Percentiles rank a stretch among this genome's conserved stretches.
These are phyloP conservation scores for Drosophila seguyi DNA, from an alignment of 1,140 invertebrate species.

Conservation along the genomic window DNA sequence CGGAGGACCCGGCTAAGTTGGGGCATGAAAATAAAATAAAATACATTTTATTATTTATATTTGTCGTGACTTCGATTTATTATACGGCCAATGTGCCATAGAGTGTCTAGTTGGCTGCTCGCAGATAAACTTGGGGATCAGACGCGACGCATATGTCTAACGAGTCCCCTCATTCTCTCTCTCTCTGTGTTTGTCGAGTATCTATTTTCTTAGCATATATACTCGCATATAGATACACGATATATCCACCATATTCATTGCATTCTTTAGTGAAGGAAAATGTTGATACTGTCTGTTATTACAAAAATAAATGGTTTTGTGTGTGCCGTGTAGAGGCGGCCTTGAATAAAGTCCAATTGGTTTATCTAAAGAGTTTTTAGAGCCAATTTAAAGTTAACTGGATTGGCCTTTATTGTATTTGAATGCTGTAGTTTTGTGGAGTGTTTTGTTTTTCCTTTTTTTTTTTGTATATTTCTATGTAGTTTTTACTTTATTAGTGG, in stretches of 20 bases:
- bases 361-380: slow-evolving; percentile 25
- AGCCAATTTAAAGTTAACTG: slow-evolving; percentile 6
- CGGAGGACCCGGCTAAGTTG: too few relatives aligned
- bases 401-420: background rate
- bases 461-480: background rate
- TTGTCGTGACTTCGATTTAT: slow-evolving; percentile 82
- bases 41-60: slow-evolving; percentile 83
- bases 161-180: too few relatives aligned
- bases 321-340: slow-evolving; percentile 1
- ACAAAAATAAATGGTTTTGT: slow-evolving; percentile 5
- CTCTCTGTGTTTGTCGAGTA: slow-evolving; percentile 7
- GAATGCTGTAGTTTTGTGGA: background rate
- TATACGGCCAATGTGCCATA: slow-evolving; percentile 50
- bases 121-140: slow-evolving; percentile 42
- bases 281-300: slow-evolving; percentile 41
- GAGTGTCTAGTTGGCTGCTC: slow-evolving; percentile 41
- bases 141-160: slow-evolving; percentile 42
- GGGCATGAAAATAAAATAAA: slow-evolving; percentile 72
- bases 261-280: slow-evolving; percentile 12
- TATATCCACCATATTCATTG: slow-evolving; percentile 20
- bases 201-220: slow-evolving; percentile 39
- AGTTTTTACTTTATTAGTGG: background rate
- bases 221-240: background rate
- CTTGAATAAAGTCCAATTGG: slow-evolving; percentile 20
- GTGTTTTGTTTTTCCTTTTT: background rate